Evolutionary conservation across 1,140 invertebrate species (phyloP), one percentile per base, ranked within the genome.

Genomic region (Drosophila pandora): DNA sequence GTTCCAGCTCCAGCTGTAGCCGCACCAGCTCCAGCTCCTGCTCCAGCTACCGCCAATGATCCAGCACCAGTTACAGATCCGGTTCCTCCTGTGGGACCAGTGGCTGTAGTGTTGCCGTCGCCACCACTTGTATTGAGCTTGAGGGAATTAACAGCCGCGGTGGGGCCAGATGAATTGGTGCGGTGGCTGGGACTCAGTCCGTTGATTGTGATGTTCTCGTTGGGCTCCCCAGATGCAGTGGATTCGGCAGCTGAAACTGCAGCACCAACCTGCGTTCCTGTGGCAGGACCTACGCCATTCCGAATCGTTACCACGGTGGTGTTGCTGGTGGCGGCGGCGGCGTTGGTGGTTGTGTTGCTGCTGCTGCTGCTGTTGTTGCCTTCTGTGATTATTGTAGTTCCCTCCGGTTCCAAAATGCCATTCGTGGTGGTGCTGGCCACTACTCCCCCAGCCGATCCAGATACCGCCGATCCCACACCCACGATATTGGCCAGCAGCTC

Each of bases 401-500:
- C 45, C 63, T 56, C 68, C 64, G 72, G 48, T 3, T 63, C 63
- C 21, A 60, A 53, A 56, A 9, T 82, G 60, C 56, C 63, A 64
- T 60, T 68, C 43, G 54, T 45, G 49, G 60, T 45, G 17, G 76
- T n/a, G 10, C 58, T 37, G 7, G 59, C 10, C 34, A n/a, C 28
- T 45, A 41, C 55, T 25, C 32, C 41, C 1, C 28, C 71, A n/a
- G 74, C 87, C 55, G 71, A 77, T 32, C 57, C 63, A 22, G 30
- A 32, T 34, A 21, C 57, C 45, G 45, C 57, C 45, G 45, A 49
- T 23, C 45, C 72, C 23, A 69, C 79, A 45, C 85, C 90, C 76
- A 91, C 91, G 76, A 92, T 90, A 68, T 91, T 92, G 87, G 90
- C 83, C 74, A 91, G 87, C 75, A 91, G 68, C 79, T 92, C 91